phyloP scores from a whole-genome alignment of 2,113 vertebrate species.

The Climacteris rufus region DNA sequence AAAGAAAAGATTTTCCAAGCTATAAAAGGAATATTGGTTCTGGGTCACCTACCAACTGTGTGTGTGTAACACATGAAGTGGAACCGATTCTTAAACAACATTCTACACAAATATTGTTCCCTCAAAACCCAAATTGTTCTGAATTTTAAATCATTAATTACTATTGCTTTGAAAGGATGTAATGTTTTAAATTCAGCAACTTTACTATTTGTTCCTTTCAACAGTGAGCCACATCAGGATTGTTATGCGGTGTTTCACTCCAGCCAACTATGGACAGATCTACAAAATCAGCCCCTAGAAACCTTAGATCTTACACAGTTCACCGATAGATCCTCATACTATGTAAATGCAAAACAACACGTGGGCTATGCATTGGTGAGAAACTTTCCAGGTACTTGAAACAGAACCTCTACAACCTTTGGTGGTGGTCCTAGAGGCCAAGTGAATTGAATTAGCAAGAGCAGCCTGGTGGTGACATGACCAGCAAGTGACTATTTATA shows the following conservation, averaged over 20 bases:
- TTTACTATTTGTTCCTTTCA: neutral
- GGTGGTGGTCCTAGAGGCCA: neutral
- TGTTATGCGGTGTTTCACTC: neutral
- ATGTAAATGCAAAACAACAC: neutral
- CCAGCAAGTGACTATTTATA: neutral
- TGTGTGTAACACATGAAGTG: neutral
- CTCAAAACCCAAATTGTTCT: rapidly evolving
- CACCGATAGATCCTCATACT: neutral
- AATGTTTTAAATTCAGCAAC: neutral
- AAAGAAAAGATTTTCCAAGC: neutral
- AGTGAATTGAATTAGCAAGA: neutral
- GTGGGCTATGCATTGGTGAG: neutral
- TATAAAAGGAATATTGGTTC: neutral
- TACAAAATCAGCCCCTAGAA: neutral
- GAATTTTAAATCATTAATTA: neutral
- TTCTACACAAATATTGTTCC: neutral
- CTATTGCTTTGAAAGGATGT: neutral
- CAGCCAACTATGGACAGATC: neutral
- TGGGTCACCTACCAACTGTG: neutral
- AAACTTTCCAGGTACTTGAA: neutral
- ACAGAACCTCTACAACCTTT: neutral
- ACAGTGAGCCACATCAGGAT: rapidly evolving
- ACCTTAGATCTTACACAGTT: neutral
- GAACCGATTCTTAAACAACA: neutral
- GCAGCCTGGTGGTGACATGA: neutral